Base-by-base conservation (phyloP, 2,888 invertebrate species). In the Ophion ventricosus region DNA sequence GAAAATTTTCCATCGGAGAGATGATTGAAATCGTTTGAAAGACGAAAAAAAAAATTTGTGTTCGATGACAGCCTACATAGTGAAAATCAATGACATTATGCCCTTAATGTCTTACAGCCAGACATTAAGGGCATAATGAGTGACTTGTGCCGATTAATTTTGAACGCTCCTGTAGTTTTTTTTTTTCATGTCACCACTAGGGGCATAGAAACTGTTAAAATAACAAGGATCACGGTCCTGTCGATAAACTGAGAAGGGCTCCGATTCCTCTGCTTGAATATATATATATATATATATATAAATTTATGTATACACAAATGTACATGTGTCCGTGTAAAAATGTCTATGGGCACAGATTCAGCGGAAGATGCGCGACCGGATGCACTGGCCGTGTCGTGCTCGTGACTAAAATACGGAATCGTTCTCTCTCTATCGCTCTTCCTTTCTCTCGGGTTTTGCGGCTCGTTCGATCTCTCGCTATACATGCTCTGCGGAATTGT, bases 321-420 rank as follows among this genome's bases (percentile, higher is more conserved):
- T 17, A 4, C 11, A 14, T 56, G 5, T 25, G 14, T n/a, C 5
- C 35, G 56, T 56, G 23, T 56, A 40, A 64, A 75, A 64, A 56
- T 75, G 14, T 64, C 64, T 56, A 40, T 79, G 49, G 40, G 72
- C 64, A 66, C 64, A 66, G 64, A 75, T 80, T 64, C 69, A 63
- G 25, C 82, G 83, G 86, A 86, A 86, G 82, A 79, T 84, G 77
- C 77, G 80, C 77, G 80, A 86, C 86, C 86, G 84, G 86, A 86
- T 85, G 84, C 82, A 73, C 72, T 76, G 69, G 77, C 82, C 82
- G 82, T 84, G 82, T 82, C 75, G 84, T 81, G 69, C 75, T 75
- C 84, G 86, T 86, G 86, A 84, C 84, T 66, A 75, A 84, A 86
- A 86, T 86, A 85, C 82, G 64, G 76, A 84, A 57, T 57, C 23